Conservation (phyloP, 2,888 invertebrate genomes). For the Rhimphoctona megacephalus region DNA sequence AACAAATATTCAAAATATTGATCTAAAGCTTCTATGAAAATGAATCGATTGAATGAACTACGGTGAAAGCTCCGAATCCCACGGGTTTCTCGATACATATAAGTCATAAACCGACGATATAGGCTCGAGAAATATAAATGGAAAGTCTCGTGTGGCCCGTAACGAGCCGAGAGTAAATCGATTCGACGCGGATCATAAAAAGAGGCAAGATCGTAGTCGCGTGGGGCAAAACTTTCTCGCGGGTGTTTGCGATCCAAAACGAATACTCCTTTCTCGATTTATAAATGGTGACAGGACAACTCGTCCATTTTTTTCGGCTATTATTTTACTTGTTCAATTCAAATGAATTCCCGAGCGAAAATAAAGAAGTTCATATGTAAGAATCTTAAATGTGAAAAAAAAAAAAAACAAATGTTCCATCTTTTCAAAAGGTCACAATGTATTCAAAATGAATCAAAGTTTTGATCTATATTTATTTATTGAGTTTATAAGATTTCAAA, state of each 20-base stretch:
- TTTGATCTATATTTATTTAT: no score
- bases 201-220: conserved; percentile 62
- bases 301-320: background rate
- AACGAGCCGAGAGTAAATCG: conserved; percentile 72
- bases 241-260: conserved; percentile 37
- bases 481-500: no score
- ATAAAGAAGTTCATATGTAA: no score
- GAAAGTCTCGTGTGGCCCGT: conserved; percentile 68
- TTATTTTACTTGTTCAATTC: background rate
- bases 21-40: conserved; percentile 30
- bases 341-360: background rate
- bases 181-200: conserved; percentile 72
- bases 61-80: conserved; percentile 59
- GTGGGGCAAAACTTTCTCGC: conserved; percentile 57
- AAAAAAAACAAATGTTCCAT: background rate
- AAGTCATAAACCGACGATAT: background rate
- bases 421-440: no score
- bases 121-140: conserved; percentile 59
- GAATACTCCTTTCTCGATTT: conserved; percentile 35
- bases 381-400: background rate
- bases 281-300: conserved; percentile 16
- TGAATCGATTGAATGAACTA: conserved; percentile 13
- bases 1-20: conserved; percentile 12
- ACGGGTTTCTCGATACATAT: conserved; percentile 38
- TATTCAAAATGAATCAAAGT: no score